A percentile compares a stretch with the other conserved stretches of the same genome.
These are phyloP conservation scores for Ptiloglossa arizonensis DNA, from an alignment of 1,140 invertebrate genomes.

Conservation along the genomic window DNA sequence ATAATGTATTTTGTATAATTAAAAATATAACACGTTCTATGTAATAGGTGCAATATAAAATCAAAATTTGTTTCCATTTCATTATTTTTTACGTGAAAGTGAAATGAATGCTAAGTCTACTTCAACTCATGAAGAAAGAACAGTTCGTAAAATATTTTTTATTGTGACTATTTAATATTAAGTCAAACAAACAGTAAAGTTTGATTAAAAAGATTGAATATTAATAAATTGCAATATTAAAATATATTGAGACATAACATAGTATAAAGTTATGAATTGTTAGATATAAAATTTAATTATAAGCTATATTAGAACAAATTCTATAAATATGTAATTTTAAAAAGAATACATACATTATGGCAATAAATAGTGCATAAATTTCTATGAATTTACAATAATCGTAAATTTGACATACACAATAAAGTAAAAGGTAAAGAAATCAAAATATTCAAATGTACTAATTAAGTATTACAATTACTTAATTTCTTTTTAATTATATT, in stretches of 20 bases:
- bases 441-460: slow-evolving; percentile 18
- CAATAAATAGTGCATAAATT: neutral
- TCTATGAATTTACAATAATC: neutral
- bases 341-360: neutral
- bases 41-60: slow-evolving; percentile 45
- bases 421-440: neutral
- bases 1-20: slow-evolving; percentile 23
- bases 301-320: neutral
- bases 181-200: neutral
- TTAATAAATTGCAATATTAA: slow-evolving; percentile 12
- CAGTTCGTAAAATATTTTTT: slow-evolving; percentile 11
- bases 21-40: neutral
- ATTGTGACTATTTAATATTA: slow-evolving; percentile 18
- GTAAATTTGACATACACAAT: neutral
- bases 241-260: neutral
- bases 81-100: slow-evolving; percentile 2
- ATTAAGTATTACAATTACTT: slow-evolving; percentile 12
- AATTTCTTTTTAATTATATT: slow-evolving; percentile 17
- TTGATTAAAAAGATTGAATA: slow-evolving; percentile 10
- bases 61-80: slow-evolving; percentile 31
- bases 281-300: slow-evolving; percentile 1
- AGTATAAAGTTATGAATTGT: slow-evolving; percentile 14
- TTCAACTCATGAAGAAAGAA: neutral
- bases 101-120: slow-evolving; percentile 14
- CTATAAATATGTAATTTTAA: slow-evolving; percentile 6